Conservation (phyloP, 2,888 invertebrate genomes). For the Chouioia cunea region DNA sequence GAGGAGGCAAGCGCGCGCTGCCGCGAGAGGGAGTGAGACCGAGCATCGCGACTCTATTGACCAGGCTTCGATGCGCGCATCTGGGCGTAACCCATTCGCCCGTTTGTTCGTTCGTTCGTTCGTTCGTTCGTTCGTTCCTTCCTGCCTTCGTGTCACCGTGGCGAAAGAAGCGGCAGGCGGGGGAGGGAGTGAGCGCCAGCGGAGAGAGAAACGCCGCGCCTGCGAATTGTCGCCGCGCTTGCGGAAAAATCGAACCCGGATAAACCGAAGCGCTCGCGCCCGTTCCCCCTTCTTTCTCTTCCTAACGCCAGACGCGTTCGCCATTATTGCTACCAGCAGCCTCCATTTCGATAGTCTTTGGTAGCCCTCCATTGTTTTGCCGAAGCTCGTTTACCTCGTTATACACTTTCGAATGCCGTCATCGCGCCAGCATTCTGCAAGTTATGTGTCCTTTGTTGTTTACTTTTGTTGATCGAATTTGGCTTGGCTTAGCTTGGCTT, state of each 20-base stretch:
- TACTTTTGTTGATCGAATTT: background rate
- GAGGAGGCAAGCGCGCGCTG: constrained; percentile 47
- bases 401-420: no score
- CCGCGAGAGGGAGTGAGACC: no score
- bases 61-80: constrained; percentile 69
- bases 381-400: no score
- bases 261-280: constrained; percentile 64
- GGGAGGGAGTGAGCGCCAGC: constrained; percentile 38
- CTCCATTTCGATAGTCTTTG: constrained; percentile 46
- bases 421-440: no score
- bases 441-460: background rate
- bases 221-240: constrained; percentile 68
- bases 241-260: constrained; percentile 68
- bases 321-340: constrained; percentile 47
- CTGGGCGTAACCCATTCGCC: constrained; percentile 69
- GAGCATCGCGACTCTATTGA: constrained; percentile 63
- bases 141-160: constrained; percentile 50
- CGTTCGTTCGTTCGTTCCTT: constrained; percentile 48
- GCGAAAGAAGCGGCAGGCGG: constrained; percentile 48
- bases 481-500: background rate
- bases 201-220: constrained; percentile 60
- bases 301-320: constrained; percentile 30
- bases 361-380: constrained; percentile 18
- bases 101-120: constrained; percentile 54
- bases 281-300: constrained; percentile 49